Conservation (phyloP, 2,797 vertebrate genomes). For the Chrysocyon brachyurus region DNA sequence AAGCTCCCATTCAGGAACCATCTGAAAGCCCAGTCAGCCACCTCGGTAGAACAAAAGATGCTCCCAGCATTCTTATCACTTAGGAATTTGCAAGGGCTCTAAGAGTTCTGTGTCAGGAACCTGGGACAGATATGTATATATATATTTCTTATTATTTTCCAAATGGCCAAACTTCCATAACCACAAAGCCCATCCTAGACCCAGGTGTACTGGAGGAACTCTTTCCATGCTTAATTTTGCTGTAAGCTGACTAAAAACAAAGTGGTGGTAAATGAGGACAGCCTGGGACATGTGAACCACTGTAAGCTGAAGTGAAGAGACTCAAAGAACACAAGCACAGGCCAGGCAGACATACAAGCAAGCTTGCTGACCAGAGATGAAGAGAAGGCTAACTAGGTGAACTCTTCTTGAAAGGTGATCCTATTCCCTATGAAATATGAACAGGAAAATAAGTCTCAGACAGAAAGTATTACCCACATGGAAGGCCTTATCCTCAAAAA, state of each 20-base stretch:
- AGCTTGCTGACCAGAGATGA: slow-evolving; percentile 72
- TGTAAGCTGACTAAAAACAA: slow-evolving; percentile 96
- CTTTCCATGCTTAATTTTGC: slow-evolving; percentile 95
- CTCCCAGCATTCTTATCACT: neutral
- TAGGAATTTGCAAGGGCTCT: neutral
- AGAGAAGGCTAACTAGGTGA: slow-evolving; percentile 80
- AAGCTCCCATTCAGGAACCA: neutral
- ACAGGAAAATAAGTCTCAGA: slow-evolving; percentile 89
- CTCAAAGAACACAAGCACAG: slow-evolving; percentile 93
- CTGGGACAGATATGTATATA: neutral
- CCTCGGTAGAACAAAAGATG: neutral
- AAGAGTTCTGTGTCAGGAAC: neutral
- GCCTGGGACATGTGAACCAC: slow-evolving; percentile 93
- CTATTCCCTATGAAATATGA: slow-evolving; percentile 88
- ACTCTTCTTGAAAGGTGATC: slow-evolving; percentile 87
- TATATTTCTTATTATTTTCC: neutral
- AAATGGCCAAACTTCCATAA: slow-evolving; percentile 94
- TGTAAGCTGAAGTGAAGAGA: slow-evolving; percentile 94
- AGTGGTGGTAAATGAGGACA: slow-evolving; percentile 95
- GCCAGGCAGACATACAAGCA: slow-evolving; percentile 57
- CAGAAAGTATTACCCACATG: slow-evolving; percentile 92
- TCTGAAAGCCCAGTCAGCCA: neutral
- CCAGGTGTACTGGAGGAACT: slow-evolving; percentile 95
- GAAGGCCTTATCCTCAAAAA: slow-evolving; percentile 94
- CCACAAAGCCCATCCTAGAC: slow-evolving; percentile 96